Conservation (phyloP, 30 jellyfish, hydroid and myxozoan genomes). For the Aurelia aurita complex sp. Pacific region DNA sequence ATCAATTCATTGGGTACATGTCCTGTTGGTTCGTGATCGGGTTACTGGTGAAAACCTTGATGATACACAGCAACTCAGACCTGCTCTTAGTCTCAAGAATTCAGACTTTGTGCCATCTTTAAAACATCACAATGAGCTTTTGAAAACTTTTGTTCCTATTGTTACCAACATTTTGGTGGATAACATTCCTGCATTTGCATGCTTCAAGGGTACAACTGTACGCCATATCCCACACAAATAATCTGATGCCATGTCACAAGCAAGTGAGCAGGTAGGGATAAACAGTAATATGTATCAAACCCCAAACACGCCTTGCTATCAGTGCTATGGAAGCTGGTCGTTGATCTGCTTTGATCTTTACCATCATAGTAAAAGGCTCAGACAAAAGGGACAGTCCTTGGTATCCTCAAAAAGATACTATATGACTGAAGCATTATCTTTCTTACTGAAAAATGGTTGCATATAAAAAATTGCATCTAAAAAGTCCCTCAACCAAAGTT, state of each 20-base stretch:
- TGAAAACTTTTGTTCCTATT: conserved; percentile 10
- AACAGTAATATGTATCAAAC: too few relatives aligned
- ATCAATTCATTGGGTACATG: conserved; percentile 15
- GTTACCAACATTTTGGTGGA: not conserved
- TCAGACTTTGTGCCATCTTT: conserved; percentile 2
- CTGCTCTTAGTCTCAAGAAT: conserved; percentile 8
- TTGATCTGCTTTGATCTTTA: too few relatives aligned
- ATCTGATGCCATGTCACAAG: not conserved
- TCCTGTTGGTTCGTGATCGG: conserved; percentile 9
- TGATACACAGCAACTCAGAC: conserved; percentile 4
- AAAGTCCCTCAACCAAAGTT: too few relatives aligned
- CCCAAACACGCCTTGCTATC: too few relatives aligned
- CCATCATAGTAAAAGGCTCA: too few relatives aligned
- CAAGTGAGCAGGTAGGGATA: too few relatives aligned
- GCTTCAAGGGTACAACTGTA: conserved; percentile 12
- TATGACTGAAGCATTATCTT: too few relatives aligned
- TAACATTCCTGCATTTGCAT: conserved; percentile 12
- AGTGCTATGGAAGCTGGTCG: too few relatives aligned
- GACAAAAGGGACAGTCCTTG: too few relatives aligned
- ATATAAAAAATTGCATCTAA: too few relatives aligned
- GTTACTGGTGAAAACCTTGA: conserved; percentile 10
- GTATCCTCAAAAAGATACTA: too few relatives aligned
- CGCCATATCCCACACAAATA: conserved; percentile 3
- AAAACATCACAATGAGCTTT: not conserved
- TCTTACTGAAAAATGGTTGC: too few relatives aligned